Base-by-base conservation (phyloP, 2,797 vertebrate genomes). In the Sparus aurata region DNA sequence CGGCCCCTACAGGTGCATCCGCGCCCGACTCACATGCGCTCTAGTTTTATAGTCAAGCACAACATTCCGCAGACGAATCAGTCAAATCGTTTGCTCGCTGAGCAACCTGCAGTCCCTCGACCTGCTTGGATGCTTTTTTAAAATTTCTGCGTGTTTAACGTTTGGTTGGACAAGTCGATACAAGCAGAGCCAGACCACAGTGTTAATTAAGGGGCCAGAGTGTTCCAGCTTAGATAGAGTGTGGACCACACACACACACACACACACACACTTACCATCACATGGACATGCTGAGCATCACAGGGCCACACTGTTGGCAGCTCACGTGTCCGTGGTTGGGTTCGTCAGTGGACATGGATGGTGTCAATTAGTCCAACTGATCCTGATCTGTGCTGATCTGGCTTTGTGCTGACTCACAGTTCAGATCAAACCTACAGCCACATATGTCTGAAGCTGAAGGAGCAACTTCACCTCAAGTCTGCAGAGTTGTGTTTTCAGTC, bases 321-420 rank as follows among this genome's bases (percentile, higher is more conserved):
- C 75, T 86, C 85, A 85, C 86, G 64, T 87, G 85, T 85, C 58
- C 57, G 54, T 11, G 2, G 50, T 41, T 43, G 16, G 71, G 62
- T 3, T 78, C 55, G 77, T 59, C 72, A 60, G 34, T 47, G 58
- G 62, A 55, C 63, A 49, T 34, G 38, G 22, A 49, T 27, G 38
- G 22, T 60, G 71, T 88, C 85, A 74, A 55, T 87, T 72, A 62
- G 65, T 73, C 23, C 11, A 27, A 85, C 75, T 87, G 83, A 88
- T 87, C 69, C 58, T 64, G 77, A 68, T 50, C 69, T 80, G 73
- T 17, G 3, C 64, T 76, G 76, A 79, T 73, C 63, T 72, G 74
- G 22, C 69, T 61, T 46, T 43, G 54, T 55, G 66, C 46, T 63
- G 55, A 69, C 50, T 43, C 69, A 49, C 38, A 55, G 70, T 41